A percentile compares a stretch with the other conserved stretches of the same genome.
Conservation (phyloP, 2,888 invertebrate genomes). For the Scrobipalpa costella region DNA sequence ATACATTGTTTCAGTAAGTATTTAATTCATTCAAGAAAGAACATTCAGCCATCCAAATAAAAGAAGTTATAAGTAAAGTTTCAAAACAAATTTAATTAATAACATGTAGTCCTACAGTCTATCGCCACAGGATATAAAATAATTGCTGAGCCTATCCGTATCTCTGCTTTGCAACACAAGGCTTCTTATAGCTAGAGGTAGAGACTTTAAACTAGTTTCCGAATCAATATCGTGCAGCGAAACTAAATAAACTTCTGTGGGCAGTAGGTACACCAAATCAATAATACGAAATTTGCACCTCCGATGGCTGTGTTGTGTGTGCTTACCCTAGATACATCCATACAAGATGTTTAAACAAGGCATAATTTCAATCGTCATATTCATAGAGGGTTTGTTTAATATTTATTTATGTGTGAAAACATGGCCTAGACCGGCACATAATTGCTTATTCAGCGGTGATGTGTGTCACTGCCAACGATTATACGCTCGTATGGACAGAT, state of each 20-base stretch:
- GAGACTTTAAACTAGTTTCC: no score
- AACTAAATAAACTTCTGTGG: neutral
- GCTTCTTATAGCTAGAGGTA: no score
- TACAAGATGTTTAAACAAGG: conserved; percentile 12
- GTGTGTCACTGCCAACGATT: conserved; percentile 72
- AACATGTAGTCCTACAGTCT: conserved; percentile 44
- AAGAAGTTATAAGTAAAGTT: conserved; percentile 68
- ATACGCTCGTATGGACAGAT: conserved; percentile 59
- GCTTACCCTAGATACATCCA: conserved; percentile 44
- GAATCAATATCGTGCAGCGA: neutral
- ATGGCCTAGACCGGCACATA: conserved; percentile 52
- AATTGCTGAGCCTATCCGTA: conserved; percentile 46
- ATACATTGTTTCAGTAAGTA: neutral
- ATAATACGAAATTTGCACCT: neutral
- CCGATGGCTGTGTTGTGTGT: conserved; percentile 32
- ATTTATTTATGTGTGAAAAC: conserved; percentile 61
- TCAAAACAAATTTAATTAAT: conserved; percentile 62
- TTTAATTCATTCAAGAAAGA: neutral
- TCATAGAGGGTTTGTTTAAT: conserved; percentile 44
- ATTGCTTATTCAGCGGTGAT: conserved; percentile 62
- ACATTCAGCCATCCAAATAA: conserved; percentile 46
- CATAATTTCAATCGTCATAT: conserved; percentile 5
- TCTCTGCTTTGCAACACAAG: no score
- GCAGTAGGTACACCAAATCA: neutral
- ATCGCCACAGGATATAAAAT: conserved; percentile 38